Conservation (phyloP, 2,113 vertebrate genomes). For the Callochromis pleurospilus region DNA sequence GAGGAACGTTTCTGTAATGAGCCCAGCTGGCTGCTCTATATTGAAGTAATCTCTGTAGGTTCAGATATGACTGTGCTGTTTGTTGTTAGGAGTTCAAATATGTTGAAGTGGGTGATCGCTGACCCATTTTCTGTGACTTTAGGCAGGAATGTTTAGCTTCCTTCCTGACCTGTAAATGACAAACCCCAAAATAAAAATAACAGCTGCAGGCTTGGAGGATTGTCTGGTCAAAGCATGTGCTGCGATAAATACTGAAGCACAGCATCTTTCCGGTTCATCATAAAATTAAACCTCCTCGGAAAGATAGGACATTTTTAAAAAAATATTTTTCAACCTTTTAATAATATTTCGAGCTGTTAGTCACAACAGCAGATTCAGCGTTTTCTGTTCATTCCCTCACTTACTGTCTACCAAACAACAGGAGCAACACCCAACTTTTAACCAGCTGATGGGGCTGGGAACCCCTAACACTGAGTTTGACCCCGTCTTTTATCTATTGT, state of each 20-base stretch:
- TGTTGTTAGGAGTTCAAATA: not conserved
- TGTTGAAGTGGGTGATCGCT: not conserved
- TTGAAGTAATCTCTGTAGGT: not conserved
- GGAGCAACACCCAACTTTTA: not conserved
- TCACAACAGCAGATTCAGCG: not conserved
- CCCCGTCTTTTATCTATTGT: not conserved
- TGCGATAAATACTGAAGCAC: not conserved
- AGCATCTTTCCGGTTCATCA: not conserved
- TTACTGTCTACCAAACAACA: not conserved
- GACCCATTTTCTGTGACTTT: slow-evolving; percentile 41
- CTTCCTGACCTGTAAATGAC: slow-evolving; percentile 51
- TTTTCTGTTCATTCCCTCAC: not conserved
- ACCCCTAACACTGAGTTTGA: not conserved
- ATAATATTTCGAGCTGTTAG: not conserved
- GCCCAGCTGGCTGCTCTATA: not conserved
- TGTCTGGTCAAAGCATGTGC: not conserved
- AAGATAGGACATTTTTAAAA: fast-evolving
- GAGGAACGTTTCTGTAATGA: not conserved
- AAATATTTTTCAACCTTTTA: not conserved
- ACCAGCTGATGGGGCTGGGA: not conserved
- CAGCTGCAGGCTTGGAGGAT: slow-evolving; percentile 7
- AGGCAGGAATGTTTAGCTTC: slow-evolving; percentile 25
- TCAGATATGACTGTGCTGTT: not conserved
- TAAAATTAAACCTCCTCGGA: not conserved
- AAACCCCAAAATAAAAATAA: slow-evolving; percentile 41